Evolutionary conservation across 2,797 vertebrate genomes (phyloP), one percentile per base, ranked within the genome.

Genomic region (Echiichthys vipera): DNA sequence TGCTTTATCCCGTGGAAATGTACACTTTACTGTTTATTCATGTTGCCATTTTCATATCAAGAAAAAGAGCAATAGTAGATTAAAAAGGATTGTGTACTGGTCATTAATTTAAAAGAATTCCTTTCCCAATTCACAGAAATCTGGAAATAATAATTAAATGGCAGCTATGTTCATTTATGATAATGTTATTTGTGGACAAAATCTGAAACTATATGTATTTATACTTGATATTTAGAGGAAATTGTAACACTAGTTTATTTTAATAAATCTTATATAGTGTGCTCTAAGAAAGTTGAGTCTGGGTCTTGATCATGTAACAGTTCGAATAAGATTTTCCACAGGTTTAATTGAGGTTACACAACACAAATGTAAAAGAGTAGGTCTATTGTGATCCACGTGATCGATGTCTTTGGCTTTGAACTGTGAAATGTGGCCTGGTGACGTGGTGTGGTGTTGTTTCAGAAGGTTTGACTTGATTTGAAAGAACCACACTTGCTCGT

Each of bases 141-240:
- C 17, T 72, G n/a, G 14, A 69, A 45, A 25, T 39, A 36, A 46
- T 45, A 13, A 57, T 74, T 68, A 49, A 78, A 77, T 56, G 90
- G 90, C 90, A 93, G 91, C 91, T 92, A 92, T 76, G 14, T 53
- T 63, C 3, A 54, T 70, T 39, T 37, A 51, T 36, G 27, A 27
- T 63, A 50, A 45, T 54, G 14, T 72, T 70, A 29, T 46, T 47
- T 66, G 13, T 54, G 34, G 13, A 57, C 9, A 54, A 40, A 61
- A 7, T 14, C 18, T 34, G n/a, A 61, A 74, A 30, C 10, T 15
- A 22, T 45, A 67, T 78, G 5, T 70, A 69, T 79, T 69, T 74
- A n/a, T 76, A 45, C 30, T 50, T 64, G 6, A 61, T 53, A 46
- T 65, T 43, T 61, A 53, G 14, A 65, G 9, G 3, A 67, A 24